Conservation (phyloP, 1,140 invertebrate species). For the Drosophila hydei region DNA sequence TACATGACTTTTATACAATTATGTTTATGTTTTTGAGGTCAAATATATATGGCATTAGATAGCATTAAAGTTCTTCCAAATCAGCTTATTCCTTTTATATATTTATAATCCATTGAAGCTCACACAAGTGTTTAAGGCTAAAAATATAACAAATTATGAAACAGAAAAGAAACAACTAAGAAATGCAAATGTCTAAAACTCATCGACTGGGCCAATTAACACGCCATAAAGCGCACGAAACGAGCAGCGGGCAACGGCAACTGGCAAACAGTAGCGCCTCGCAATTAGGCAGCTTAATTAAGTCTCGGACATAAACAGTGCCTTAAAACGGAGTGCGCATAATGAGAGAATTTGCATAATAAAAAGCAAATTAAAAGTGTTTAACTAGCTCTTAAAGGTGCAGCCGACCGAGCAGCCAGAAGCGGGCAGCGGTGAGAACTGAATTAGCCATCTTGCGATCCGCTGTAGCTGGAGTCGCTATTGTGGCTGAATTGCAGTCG, state of each 20-base stretch:
- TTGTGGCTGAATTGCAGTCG: conserved; percentile 31
- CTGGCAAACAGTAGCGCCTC: conserved; percentile 68
- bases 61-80: neutral
- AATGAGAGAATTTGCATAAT: conserved; percentile 77
- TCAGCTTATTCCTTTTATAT: neutral
- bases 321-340: conserved; percentile 46
- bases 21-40: too few species aligned
- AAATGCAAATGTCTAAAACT: conserved; percentile 35
- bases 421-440: conserved; percentile 11
- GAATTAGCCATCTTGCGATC: conserved; percentile 21
- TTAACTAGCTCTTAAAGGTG: conserved; percentile 46
- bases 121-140: conserved; percentile 30
- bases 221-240: conserved; percentile 41
- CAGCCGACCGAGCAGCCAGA: conserved; percentile 34
- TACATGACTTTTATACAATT: too few species aligned
- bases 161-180: neutral
- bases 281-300: conserved; percentile 74
- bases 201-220: conserved; percentile 33
- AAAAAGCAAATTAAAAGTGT: conserved; percentile 64
- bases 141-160: conserved; percentile 24
- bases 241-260: conserved; percentile 14
- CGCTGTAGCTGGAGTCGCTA: conserved; percentile 2
- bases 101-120: conserved; percentile 36
- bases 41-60: too few species aligned
- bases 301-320: conserved; percentile 62